These are phyloP conservation scores for Symphodus melops DNA, from an alignment of 2,113 vertebrate genomes.

Conservation along the genomic window DNA sequence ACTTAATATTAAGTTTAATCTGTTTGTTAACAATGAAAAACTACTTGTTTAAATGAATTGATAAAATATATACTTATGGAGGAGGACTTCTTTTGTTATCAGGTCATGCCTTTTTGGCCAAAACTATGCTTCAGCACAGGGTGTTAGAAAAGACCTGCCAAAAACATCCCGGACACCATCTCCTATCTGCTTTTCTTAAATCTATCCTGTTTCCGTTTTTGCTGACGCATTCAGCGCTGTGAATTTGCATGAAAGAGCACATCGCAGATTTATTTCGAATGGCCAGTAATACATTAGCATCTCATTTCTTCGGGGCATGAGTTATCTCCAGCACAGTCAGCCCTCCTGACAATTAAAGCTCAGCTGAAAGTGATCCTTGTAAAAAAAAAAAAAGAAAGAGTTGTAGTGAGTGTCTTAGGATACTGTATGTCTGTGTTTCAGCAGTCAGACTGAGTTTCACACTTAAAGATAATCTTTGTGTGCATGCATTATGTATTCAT, in stretches of 20 bases:
- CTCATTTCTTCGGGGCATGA: slow-evolving; percentile 67
- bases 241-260: slow-evolving; percentile 67
- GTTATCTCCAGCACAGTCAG: slow-evolving; percentile 64
- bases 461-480: slow-evolving; percentile 50
- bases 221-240: slow-evolving; percentile 42
- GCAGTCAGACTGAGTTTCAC: slow-evolving; percentile 55
- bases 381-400: slow-evolving; percentile 13
- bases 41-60: no score
- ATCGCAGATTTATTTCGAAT: slow-evolving; percentile 70
- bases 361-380: slow-evolving; percentile 62
- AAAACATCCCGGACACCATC: slow-evolving; percentile 3
- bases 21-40: no score
- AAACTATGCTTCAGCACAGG: background rate
- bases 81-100: background rate
- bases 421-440: slow-evolving; percentile 40
- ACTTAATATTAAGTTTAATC: no score
- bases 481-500: slow-evolving; percentile 7
- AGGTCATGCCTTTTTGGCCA: background rate
- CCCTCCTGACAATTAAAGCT: slow-evolving; percentile 63
- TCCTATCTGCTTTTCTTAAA: slow-evolving; percentile 19
- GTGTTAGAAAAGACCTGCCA: slow-evolving; percentile 20
- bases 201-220: slow-evolving; percentile 21
- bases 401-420: slow-evolving; percentile 22
- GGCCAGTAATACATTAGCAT: slow-evolving; percentile 70
- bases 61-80: no score